These are phyloP conservation scores for Cecropterus lyciades DNA, from an alignment of 1,140 invertebrate genomes.

Conservation along the genomic window DNA sequence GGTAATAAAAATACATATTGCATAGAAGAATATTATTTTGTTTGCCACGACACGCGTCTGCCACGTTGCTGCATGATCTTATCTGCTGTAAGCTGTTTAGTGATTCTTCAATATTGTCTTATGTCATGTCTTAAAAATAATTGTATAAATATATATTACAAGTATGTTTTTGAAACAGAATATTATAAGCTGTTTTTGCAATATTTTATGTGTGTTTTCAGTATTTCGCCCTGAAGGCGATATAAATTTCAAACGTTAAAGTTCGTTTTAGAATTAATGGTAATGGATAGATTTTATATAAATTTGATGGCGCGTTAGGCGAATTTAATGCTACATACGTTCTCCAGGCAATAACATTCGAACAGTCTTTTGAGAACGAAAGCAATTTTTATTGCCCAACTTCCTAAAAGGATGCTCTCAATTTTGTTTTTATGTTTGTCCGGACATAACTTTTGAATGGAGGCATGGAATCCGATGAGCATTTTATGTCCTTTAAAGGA, in stretches of 20 bases:
- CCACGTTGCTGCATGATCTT: constrained; percentile 34
- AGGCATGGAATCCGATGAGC: constrained; percentile 43
- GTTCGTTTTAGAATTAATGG: constrained; percentile 24
- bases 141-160: too few species aligned
- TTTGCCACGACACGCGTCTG: too few species aligned
- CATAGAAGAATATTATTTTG: too few species aligned
- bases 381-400: constrained; percentile 45
- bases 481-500: constrained; percentile 47
- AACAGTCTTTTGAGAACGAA: constrained; percentile 37
- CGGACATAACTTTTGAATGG: constrained; percentile 50
- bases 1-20: too few species aligned
- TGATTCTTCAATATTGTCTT: constrained; percentile 41
- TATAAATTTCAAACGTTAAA: constrained; percentile 10
- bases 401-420: constrained; percentile 52
- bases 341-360: constrained; percentile 34
- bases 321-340: constrained; percentile 36
- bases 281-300: constrained; percentile 28
- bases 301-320: constrained; percentile 26
- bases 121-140: too few species aligned
- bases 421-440: constrained; percentile 52
- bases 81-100: constrained; percentile 33
- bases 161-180: too few species aligned
- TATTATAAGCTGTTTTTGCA: neutral
- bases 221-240: neutral
- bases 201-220: neutral